These are phyloP conservation scores for Candoia aspera DNA, from an alignment of 2,113 vertebrate species.

Conservation along the genomic window DNA sequence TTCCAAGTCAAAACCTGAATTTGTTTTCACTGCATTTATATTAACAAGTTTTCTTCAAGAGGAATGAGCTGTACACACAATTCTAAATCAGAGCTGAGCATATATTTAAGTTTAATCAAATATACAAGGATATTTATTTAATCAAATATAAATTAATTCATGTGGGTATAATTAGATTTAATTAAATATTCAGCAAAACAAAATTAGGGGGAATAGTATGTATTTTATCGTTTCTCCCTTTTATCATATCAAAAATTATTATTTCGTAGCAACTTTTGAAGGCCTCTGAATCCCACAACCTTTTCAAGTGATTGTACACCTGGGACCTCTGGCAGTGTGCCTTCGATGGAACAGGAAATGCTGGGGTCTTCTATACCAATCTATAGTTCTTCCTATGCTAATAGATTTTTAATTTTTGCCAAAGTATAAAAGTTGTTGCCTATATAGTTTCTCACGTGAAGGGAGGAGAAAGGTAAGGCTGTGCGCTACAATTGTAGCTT, in stretches of 20 bases:
- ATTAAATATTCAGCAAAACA: neutral
- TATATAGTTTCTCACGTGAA: neutral
- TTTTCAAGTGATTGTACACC: neutral
- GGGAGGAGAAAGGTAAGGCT: neutral
- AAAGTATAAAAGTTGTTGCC: neutral
- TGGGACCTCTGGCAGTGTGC: neutral
- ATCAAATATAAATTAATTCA: conserved; percentile 1
- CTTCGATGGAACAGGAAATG: neutral
- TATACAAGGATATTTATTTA: neutral
- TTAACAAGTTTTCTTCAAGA: neutral
- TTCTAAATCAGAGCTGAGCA: neutral
- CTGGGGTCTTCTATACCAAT: neutral
- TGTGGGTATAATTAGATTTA: neutral
- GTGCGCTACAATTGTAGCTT: neutral
- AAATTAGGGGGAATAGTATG: neutral
- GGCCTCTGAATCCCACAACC: neutral
- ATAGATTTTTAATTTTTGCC: neutral
- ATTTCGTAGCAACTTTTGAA: neutral
- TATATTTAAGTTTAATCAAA: neutral
- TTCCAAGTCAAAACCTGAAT: too few species aligned
- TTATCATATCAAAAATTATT: neutral
- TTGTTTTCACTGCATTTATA: neutral
- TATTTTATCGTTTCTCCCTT: neutral
- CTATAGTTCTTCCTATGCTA: neutral
- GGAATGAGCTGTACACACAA: neutral